These are phyloP conservation scores for Lithophane semibrunnea DNA, from an alignment of 2,888 invertebrate species.

Conservation along the genomic window DNA sequence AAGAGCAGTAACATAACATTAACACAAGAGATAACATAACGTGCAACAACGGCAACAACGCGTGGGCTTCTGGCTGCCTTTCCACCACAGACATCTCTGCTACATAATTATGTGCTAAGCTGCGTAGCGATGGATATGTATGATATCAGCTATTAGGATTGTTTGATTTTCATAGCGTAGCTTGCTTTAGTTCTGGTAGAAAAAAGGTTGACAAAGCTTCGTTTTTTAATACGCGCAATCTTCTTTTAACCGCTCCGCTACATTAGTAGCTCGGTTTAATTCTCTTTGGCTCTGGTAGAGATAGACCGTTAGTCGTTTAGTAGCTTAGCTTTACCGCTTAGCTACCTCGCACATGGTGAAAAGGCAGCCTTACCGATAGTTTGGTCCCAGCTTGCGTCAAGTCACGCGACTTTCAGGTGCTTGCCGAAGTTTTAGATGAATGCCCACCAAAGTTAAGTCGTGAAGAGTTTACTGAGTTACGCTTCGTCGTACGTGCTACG, in stretches of 20 bases:
- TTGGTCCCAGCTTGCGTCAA: slow-evolving; percentile 65
- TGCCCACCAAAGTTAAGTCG: slow-evolving; percentile 81
- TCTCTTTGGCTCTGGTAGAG: not conserved
- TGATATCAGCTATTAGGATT: not conserved
- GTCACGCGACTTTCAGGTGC: slow-evolving; percentile 79
- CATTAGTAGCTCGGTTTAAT: not conserved
- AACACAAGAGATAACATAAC: slow-evolving; percentile 60
- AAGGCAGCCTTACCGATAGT: slow-evolving; percentile 37
- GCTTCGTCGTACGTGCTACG: slow-evolving; percentile 71
- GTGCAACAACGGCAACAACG: slow-evolving; percentile 44
- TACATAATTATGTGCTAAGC: slow-evolving; percentile 9
- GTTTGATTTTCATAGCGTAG: not conserved
- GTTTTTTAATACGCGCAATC: not conserved
- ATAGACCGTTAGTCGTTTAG: not conserved
- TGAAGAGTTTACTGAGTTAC: slow-evolving; percentile 79
- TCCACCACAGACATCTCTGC: not conserved
- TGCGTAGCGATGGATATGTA: not conserved
- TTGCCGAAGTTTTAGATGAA: slow-evolving; percentile 86
- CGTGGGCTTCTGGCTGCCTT: slow-evolving; percentile 33
- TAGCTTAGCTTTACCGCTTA: not conserved
- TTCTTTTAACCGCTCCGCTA: not conserved
- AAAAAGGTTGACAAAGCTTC: not conserved
- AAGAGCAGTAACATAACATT: slow-evolving; percentile 51
- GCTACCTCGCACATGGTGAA: not conserved
- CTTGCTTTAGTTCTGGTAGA: not conserved